These are phyloP conservation scores for Neoarius graeffei DNA, from an alignment of 2,113 vertebrate species.

Conservation along the genomic window DNA sequence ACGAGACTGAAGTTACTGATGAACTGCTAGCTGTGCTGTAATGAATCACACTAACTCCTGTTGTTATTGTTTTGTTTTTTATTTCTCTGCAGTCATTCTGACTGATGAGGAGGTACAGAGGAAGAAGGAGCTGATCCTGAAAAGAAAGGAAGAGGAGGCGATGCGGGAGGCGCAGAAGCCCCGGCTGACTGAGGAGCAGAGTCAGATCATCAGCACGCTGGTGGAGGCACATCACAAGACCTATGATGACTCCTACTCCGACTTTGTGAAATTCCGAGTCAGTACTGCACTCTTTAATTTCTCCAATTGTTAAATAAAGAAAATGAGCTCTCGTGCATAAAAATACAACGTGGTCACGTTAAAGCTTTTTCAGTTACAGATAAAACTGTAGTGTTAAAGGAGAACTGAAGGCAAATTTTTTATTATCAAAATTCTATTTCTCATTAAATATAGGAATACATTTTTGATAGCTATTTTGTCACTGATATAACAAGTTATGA, in stretches of 20 bases:
- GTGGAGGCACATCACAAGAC: constrained; percentile 94
- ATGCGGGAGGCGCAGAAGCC: constrained; percentile 85
- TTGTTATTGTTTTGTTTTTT: neutral
- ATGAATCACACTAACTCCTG: neutral
- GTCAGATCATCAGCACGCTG: constrained; percentile 80
- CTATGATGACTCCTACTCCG: constrained; percentile 88
- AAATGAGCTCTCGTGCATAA: neutral
- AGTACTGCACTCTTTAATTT: neutral
- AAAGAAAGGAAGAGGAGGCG: constrained; percentile 93
- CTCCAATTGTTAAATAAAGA: neutral
- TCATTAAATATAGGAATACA: no score
- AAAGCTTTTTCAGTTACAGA: neutral
- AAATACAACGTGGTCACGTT: neutral
- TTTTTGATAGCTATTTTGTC: no score
- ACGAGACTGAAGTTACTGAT: neutral
- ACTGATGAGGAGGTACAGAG: constrained; percentile 96
- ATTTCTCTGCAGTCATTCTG: constrained; percentile 82
- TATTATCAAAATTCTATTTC: no score
- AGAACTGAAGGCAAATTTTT: no score
- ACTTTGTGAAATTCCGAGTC: constrained; percentile 91
- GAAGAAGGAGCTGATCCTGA: constrained; percentile 92
- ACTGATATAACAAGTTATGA: no score
- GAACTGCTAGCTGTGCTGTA: neutral
- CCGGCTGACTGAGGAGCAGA: constrained; percentile 86
- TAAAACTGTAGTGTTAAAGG: neutral